These are phyloP conservation scores for Microchirus variegatus DNA, from an alignment of 2,797 vertebrate genomes.

Conservation along the genomic window DNA sequence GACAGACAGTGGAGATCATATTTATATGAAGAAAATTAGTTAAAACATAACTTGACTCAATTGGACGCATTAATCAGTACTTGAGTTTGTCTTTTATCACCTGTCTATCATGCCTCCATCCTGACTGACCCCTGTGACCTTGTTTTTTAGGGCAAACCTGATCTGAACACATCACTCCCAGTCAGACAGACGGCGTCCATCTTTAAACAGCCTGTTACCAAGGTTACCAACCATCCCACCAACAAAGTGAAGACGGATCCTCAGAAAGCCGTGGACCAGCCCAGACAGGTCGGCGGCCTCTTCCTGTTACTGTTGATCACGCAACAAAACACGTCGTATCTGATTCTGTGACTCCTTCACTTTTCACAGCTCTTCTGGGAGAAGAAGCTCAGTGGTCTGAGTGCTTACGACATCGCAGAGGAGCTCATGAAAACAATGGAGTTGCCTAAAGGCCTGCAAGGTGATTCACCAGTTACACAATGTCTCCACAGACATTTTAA, in stretches of 20 bases:
- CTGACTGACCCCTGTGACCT: neutral
- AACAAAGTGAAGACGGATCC: slow-evolving; percentile 99
- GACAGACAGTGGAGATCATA: no score
- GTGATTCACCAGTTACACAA: slow-evolving; percentile 63
- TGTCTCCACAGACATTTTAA: neutral
- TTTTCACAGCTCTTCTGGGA: slow-evolving; percentile 94
- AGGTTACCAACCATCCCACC: slow-evolving; percentile 98
- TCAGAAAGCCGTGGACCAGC: slow-evolving; percentile 97
- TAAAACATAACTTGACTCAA: no score
- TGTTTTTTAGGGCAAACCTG: slow-evolving; percentile 89
- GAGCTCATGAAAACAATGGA: slow-evolving; percentile 99
- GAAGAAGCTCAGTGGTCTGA: slow-evolving; percentile 95
- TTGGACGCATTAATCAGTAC: no score
- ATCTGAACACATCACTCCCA: slow-evolving; percentile 95
- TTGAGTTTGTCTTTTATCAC: no score
- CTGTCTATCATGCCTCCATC: neutral
- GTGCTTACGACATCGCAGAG: slow-evolving; percentile 97
- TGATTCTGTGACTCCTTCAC: slow-evolving; percentile 1
- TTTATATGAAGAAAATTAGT: no score
- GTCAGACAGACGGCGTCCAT: slow-evolving; percentile 98
- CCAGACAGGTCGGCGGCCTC: slow-evolving; percentile 87
- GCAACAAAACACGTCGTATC: neutral
- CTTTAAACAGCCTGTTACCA: slow-evolving; percentile 98
- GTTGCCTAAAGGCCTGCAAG: slow-evolving; percentile 96
- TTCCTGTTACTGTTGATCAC: neutral